These are phyloP conservation scores for Heliocidaris tuberculata DNA, from an alignment of 35 echinoderm and acorn worm genomes.

Conservation along the genomic window DNA sequence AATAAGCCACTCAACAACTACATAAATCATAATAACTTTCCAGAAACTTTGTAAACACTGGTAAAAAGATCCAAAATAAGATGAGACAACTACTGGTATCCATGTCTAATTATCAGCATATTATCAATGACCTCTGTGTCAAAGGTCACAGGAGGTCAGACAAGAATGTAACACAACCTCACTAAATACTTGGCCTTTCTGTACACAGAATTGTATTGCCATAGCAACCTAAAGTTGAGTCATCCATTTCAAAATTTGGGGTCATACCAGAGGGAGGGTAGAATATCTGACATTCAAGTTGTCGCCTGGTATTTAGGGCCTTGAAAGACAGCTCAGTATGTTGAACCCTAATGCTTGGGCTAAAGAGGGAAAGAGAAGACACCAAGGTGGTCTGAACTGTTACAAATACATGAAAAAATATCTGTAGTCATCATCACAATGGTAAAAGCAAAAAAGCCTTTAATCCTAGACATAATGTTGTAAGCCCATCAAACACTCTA, in stretches of 20 bases:
- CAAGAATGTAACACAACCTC: constrained; percentile 29
- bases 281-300: background rate
- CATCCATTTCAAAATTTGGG: background rate
- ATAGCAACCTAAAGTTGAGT: constrained; percentile 14
- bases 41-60: background rate
- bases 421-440: too few species aligned
- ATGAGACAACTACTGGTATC: constrained; percentile 13
- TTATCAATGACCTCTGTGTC: background rate
- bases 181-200: background rate
- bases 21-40: background rate
- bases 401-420: background rate
- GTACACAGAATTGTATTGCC: background rate
- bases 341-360: background rate
- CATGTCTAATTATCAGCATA: constrained; percentile 32
- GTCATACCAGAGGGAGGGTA: background rate
- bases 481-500: too few species aligned
- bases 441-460: too few species aligned
- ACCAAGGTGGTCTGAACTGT: background rate
- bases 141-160: constrained; percentile 24
- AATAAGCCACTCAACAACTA: background rate
- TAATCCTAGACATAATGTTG: too few species aligned
- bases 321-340: background rate
- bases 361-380: background rate
- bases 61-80: background rate
- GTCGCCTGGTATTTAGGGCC: background rate